These are phyloP conservation scores for Neodiprion fabricii DNA, from an alignment of 1,140 invertebrate genomes.

Conservation along the genomic window DNA sequence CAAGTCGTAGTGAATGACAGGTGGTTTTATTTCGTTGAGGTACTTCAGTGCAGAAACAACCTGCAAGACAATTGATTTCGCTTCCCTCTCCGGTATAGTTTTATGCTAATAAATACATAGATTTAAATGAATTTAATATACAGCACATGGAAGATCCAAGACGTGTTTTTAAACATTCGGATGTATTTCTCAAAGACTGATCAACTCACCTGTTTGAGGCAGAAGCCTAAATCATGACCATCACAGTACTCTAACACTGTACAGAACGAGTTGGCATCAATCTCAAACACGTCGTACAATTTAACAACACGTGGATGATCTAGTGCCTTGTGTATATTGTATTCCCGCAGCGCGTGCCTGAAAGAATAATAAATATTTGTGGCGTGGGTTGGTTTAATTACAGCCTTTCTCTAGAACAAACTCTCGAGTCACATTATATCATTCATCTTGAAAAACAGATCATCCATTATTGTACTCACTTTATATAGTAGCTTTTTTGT, in stretches of 20 bases:
- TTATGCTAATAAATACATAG: constrained; percentile 78
- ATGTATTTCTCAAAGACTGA: constrained; percentile 14
- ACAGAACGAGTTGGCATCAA: constrained; percentile 99
- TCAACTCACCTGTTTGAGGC: constrained; percentile 87
- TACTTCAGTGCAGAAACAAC: constrained; percentile 98
- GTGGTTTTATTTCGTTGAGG: constrained; percentile 99
- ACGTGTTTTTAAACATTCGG: constrained; percentile 11
- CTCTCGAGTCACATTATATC: constrained; percentile 11
- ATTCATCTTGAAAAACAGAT: neutral
- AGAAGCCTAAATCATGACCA: constrained; percentile 99
- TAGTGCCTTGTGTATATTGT: constrained; percentile 98
- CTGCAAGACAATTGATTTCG: constrained; percentile 98
- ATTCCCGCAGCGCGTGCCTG: constrained; percentile 97
- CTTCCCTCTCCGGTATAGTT: constrained; percentile 98
- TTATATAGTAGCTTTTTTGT: constrained; percentile 99
- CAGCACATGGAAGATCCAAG: constrained; percentile 11
- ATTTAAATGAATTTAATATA: constrained; percentile 19
- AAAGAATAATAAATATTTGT: constrained; percentile 42
- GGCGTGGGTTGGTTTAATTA: constrained; percentile 22
- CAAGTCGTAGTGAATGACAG: constrained; percentile 99
- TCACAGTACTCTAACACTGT: constrained; percentile 99
- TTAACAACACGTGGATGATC: constrained; percentile 98
- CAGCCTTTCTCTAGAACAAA: neutral
- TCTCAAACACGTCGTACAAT: constrained; percentile 99
- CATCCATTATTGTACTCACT: constrained; percentile 71